Percentiles rank a stretch among this genome's conserved stretches.
phyloP scores from a whole-genome alignment of 1,140 invertebrate species.

The Polyergus mexicanus region DNA sequence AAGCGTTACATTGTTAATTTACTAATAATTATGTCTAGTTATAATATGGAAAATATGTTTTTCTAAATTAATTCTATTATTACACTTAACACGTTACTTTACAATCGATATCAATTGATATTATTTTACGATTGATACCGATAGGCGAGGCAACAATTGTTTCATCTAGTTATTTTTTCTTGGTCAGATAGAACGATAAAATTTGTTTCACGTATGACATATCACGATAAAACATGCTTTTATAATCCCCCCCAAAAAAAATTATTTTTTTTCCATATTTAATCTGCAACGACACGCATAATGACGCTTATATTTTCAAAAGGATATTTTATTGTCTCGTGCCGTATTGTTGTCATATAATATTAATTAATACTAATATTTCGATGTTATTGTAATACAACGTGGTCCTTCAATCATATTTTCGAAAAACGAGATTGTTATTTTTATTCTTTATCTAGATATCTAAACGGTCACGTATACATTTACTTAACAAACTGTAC shows the following conservation, averaged over 20 bases:
- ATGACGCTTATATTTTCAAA: too few relatives aligned
- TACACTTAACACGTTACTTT: neutral
- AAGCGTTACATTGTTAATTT: neutral
- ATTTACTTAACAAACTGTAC: slow-evolving; percentile 4
- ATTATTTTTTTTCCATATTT: too few relatives aligned
- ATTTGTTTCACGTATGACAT: too few relatives aligned
- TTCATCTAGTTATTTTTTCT: neutral
- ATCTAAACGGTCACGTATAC: neutral
- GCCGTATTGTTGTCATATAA: neutral
- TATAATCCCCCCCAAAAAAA: too few relatives aligned
- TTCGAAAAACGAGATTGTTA: neutral
- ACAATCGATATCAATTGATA: too few relatives aligned
- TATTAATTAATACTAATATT: neutral
- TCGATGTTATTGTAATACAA: neutral
- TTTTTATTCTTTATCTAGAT: neutral
- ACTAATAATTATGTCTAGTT: neutral
- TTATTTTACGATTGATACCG: neutral
- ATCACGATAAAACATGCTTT: too few relatives aligned
- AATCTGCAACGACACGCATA: too few relatives aligned
- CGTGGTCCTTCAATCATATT: neutral
- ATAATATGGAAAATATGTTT: neutral
- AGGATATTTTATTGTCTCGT: too few relatives aligned
- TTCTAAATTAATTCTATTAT: too few relatives aligned
- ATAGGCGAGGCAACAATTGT: neutral
- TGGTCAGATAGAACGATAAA: neutral